Evolutionary conservation across 35 echinoderm and acorn worm genomes (phyloP), one percentile per base, ranked within the genome.

Genomic region (Apostichopus californicus): DNA sequence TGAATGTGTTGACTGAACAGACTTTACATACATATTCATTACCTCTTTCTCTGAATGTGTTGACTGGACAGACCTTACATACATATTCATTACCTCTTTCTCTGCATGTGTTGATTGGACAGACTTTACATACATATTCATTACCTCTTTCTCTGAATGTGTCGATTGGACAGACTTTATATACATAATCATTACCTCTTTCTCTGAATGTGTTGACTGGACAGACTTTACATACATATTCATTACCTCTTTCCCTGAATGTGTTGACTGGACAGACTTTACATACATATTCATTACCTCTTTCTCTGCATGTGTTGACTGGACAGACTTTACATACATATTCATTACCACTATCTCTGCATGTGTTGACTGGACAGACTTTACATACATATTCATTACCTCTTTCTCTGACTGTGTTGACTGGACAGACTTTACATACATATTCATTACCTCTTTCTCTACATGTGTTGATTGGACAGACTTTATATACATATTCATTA

Each of bases 201-300:
- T 61, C 58, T 9, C 58, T 61, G 58, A 9, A 12, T 61, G 58
- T 61, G 8, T 61, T 11, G 12, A 61, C 0, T 61, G 58, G 24
- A 11, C 24, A 2, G 17, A 75, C 17, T 18, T 1, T 34, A 26
- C 23, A 46, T 89, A 22, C n/a, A 89, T 89, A 68, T 89, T 72
- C 60, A 89, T 72, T 91, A 91, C 89, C 77, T 91, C 89, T 79
- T 91, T 79, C 89, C 59, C 89, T 78, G 96, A 91, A 46, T 92
- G 6, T 75, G 71, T 75, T 75, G 0, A 22, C 24, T 75, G 71
- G 5, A 75, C 71, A 75, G 17, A 75, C 17, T 18, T 20, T 22
- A 68, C 15, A 75, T 75, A 75, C 15, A 75, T 75, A 75, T 75
- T 22, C 71, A 75, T 75, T 75, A 75, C 71, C 14, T 75, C 15